Conservation (phyloP, 2,797 vertebrate genomes). For the Gephyroberyx darwinii region DNA sequence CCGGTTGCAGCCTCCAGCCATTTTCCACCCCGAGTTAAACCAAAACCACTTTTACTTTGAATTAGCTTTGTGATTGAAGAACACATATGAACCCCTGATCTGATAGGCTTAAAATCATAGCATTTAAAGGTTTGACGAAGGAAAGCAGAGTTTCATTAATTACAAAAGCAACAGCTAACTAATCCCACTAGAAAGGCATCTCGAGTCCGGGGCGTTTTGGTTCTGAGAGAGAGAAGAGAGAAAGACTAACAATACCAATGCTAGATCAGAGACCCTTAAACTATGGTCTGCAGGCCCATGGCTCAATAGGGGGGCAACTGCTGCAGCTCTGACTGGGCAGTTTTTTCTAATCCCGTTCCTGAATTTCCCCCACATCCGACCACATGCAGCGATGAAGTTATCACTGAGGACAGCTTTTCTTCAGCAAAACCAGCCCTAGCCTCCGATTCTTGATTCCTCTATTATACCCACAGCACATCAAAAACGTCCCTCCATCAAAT, state of each 20-base stretch:
- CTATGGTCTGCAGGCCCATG: constrained; percentile 88
- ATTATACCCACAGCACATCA: constrained; percentile 89
- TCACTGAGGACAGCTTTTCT: constrained; percentile 98
- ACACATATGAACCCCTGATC: constrained; percentile 80
- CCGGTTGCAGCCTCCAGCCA: constrained; percentile 45
- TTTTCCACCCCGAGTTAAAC: constrained; percentile 44
- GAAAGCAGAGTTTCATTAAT: constrained; percentile 95
- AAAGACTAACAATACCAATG: constrained; percentile 93
- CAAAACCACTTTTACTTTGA: constrained; percentile 65
- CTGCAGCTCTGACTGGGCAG: constrained; percentile 89
- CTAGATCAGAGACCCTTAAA: constrained; percentile 94
- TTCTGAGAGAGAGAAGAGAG: constrained; percentile 83
- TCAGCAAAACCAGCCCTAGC: constrained; percentile 91
- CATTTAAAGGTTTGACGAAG: constrained; percentile 85
- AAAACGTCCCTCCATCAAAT: constrained; percentile 95
- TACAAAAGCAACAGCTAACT: constrained; percentile 91
- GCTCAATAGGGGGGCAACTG: constrained; percentile 89
- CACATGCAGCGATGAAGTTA: constrained; percentile 99
- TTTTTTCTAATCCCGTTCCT: constrained; percentile 91
- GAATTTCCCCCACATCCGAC: constrained; percentile 91
- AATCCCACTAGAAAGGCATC: constrained; percentile 93
- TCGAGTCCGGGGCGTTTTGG: constrained; percentile 86
- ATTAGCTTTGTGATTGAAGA: constrained; percentile 65
- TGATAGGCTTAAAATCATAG: constrained; percentile 85
- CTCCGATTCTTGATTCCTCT: constrained; percentile 71